phyloP scores from a whole-genome alignment of 2,797 vertebrate genomes.

The Acipenser transmontanus region DNA sequence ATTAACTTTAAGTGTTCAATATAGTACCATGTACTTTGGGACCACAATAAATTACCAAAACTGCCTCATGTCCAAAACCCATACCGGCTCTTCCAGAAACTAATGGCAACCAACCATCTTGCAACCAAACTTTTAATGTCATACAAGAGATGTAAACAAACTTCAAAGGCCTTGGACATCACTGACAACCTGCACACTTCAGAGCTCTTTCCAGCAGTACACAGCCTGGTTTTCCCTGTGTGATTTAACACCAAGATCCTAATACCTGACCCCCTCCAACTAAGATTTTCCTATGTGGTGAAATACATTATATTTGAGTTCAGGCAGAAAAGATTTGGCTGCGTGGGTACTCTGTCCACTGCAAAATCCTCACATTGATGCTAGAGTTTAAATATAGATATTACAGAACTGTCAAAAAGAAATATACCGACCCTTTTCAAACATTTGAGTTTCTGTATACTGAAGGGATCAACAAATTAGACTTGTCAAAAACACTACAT shows the following conservation, averaged over 20 bases:
- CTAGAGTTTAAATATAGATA: constrained; percentile 4
- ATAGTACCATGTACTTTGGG: no score
- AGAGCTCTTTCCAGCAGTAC: neutral
- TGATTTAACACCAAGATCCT: neutral
- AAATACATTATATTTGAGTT: neutral
- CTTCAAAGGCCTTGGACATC: neutral
- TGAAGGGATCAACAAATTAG: no score
- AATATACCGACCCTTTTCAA: no score
- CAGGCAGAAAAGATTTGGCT: neutral
- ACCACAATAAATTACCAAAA: no score
- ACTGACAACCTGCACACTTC: neutral
- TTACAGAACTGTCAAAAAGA: neutral
- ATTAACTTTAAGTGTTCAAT: no score
- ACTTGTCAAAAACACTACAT: no score
- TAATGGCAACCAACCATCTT: neutral
- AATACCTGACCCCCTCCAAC: neutral
- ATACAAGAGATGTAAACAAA: neutral
- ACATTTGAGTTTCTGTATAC: no score
- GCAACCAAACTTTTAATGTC: neutral
- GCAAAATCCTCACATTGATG: neutral
- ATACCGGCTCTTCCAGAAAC: neutral
- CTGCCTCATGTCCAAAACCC: no score
- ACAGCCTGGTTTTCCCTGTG: neutral
- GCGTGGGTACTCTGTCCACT: neutral
- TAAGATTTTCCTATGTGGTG: constrained; percentile 1